Base-by-base conservation (phyloP, 2,113 vertebrate genomes). In the Megaceryle torquata region DNA sequence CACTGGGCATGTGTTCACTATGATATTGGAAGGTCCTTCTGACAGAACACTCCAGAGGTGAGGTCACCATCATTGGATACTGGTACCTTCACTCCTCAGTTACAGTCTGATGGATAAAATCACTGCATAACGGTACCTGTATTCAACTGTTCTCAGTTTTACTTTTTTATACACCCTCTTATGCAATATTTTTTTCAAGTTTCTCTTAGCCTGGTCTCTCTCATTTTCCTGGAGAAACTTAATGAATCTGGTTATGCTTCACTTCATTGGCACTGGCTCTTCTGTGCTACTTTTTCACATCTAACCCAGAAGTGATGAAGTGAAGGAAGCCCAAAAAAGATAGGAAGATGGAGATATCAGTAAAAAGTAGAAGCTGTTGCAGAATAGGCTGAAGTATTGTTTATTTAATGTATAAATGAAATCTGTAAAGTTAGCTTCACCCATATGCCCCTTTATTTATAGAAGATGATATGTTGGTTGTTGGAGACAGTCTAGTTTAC, bases 1-100 rank as follows among this genome's bases (percentile, higher is more conserved):
- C 26, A 19, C 10, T 1, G 2, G 8, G 26, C 17, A 20, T 5
- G 8, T 4, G 10, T 17, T 35, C 0, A 0, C 46, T 61, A 18
- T 35, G 17, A 15, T 0, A 1, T n/a, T 39, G 24, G 26, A 85
- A 35, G 31, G 17, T 26, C 11, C 35, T 72, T 77, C 39, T 72
- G 29, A 61, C 46, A 68, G 28, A 53, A 39, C 1, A 5, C 9
- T 51, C 44, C 43, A 41, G 21, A 77, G 25, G 25, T 11, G 14
- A 41, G 64, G 10, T 28, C 25, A 54, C 25, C 26, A 67, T 11
- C 8, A 22, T 12, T 24, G 26, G 29, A 46, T 21, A 29, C 9
- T 28, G 20, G 51, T 48, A 43, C 1, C 12, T 11, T 10, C 5
- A 3, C 29, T 76, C n/a, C 69, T 46, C n/a, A 35, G 18, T 64